These are phyloP conservation scores for Cyrtorhinus lividipennis DNA, from an alignment of 1,140 invertebrate genomes.

Conservation along the genomic window DNA sequence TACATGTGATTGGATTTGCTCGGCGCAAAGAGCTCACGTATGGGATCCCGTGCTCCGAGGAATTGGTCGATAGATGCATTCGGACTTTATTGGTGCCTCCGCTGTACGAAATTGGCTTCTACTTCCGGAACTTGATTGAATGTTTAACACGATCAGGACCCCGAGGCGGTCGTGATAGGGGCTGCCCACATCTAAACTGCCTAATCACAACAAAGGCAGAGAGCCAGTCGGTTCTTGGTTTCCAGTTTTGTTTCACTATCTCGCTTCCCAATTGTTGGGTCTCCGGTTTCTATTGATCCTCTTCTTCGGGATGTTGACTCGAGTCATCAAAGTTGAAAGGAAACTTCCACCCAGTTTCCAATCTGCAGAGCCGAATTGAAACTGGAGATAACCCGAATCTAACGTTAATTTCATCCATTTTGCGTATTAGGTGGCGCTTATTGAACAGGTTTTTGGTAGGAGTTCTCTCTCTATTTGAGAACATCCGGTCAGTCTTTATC, in stretches of 20 bases:
- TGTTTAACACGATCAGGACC: neutral
- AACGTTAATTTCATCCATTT: no score
- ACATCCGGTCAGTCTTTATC: no score
- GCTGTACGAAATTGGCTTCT: neutral
- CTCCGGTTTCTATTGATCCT: neutral
- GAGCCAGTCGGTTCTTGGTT: neutral
- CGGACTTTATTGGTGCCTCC: neutral
- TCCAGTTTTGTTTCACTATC: no score
- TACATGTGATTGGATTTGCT: no score
- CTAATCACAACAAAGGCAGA: neutral
- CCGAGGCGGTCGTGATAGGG: neutral
- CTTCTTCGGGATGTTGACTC: neutral
- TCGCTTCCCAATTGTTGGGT: no score
- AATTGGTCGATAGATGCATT: neutral
- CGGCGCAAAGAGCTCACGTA: no score
- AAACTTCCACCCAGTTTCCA: neutral
- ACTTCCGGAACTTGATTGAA: slow-evolving; percentile 4
- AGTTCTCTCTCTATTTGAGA: no score
- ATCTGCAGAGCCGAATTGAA: no score
- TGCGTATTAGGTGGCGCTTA: no score
- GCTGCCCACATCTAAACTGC: slow-evolving; percentile 5
- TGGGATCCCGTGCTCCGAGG: neutral
- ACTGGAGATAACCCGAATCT: no score
- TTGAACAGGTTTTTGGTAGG: no score
- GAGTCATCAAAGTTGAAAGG: neutral